Percentiles rank a stretch among this genome's conserved stretches.
Evolutionary conservation across 2,797 vertebrate genomes (phyloP).

Genomic region (Pelochelys cantorii): DNA sequence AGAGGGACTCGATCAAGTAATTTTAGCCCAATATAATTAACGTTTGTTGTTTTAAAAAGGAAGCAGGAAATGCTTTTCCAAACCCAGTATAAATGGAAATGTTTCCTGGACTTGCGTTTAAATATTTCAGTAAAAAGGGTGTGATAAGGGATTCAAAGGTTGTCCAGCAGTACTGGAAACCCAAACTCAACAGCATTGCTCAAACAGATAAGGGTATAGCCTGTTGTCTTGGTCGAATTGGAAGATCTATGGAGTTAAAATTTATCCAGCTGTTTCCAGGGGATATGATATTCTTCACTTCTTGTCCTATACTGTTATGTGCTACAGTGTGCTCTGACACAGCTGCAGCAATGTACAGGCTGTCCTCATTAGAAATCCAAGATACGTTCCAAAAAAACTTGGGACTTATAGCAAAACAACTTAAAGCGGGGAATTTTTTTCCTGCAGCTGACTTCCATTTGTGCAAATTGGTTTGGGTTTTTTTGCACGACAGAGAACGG

Average conservation of each 20-base stretch:
- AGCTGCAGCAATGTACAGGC: neutral
- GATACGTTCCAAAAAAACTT: too few relatives aligned
- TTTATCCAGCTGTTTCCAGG: neutral
- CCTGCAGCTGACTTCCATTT: too few relatives aligned
- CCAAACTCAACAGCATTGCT: neutral
- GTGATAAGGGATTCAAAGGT: slow-evolving; percentile 40
- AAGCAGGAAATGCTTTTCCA: neutral
- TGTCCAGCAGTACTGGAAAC: slow-evolving; percentile 20
- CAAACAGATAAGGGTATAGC: slow-evolving; percentile 6
- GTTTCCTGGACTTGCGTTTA: neutral
- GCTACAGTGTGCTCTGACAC: accelerated
- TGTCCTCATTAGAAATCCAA: too few relatives aligned
- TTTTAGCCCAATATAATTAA: slow-evolving; percentile 51
- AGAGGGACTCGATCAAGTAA: slow-evolving; percentile 39
- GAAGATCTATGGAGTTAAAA: neutral
- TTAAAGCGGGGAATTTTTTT: too few relatives aligned
- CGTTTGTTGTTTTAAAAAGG: slow-evolving; percentile 38
- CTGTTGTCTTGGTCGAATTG: neutral
- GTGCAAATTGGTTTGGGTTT: too few relatives aligned
- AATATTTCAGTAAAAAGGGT: slow-evolving; percentile 29
- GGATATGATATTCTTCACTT: neutral
- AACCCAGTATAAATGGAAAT: neutral
- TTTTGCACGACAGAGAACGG: too few relatives aligned
- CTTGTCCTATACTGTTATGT: neutral
- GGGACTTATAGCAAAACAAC: too few relatives aligned